Evolutionary conservation across 2,797 vertebrate species (phyloP).

Genomic region (Chaetodon trifasciatus): DNA sequence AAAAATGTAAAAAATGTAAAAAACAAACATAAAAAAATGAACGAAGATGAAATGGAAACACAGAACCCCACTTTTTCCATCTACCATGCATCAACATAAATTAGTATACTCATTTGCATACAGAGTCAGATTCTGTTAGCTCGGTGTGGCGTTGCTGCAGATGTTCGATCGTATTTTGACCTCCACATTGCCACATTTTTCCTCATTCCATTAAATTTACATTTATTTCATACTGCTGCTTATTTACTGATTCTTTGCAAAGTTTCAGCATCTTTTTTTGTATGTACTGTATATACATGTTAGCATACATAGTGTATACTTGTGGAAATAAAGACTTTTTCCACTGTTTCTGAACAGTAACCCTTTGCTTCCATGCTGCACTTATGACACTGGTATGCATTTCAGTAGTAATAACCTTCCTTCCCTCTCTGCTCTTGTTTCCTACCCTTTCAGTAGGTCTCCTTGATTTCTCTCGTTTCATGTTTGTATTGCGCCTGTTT

Average conservation of each 20-base stretch:
- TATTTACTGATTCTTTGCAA: neutral
- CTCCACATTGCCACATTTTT: neutral
- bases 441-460: neutral
- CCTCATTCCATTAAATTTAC: neutral
- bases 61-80: neutral
- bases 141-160: conserved; percentile 13
- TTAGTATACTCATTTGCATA: conserved; percentile 33
- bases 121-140: conserved; percentile 20
- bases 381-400: no score
- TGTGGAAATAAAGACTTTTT: no score
- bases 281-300: neutral
- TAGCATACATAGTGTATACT: no score
- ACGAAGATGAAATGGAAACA: neutral
- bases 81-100: conserved; percentile 24
- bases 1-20: neutral
- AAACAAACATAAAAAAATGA: no score
- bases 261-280: neutral
- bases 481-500: neutral
- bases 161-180: neutral
- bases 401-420: neutral
- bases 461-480: conserved; percentile 1
- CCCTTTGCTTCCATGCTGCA: no score
- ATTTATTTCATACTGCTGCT: conserved; percentile 11
- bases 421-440: neutral
- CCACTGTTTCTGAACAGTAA: no score